phyloP scores from a whole-genome alignment of 2,797 vertebrate genomes.

The Chelon labrosus region DNA sequence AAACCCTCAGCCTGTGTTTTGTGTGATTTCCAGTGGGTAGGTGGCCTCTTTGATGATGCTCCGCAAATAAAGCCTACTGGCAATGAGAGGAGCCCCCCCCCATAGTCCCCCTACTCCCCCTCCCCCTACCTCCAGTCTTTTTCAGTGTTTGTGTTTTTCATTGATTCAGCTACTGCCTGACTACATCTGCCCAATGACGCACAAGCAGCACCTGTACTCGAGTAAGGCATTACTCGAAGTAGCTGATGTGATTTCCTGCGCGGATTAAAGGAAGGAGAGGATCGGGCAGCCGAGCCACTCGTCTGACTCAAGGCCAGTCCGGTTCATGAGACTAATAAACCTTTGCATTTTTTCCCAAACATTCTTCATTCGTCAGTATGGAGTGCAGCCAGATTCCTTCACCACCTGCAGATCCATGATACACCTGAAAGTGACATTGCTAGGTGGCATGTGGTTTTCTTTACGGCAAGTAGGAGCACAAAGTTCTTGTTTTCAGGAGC shows the following conservation, averaged over 20 bases:
- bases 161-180: constrained; percentile 20
- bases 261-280: background rate
- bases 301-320: background rate
- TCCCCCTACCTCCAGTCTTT: background rate
- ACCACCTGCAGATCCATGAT: background rate
- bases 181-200: constrained; percentile 17
- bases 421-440: background rate
- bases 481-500: background rate
- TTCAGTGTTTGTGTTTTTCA: constrained; percentile 22
- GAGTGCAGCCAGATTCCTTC: background rate
- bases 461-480: too few species aligned
- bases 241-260: constrained; percentile 10
- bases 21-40: constrained; percentile 67
- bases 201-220: constrained; percentile 13
- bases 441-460: background rate
- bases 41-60: constrained; percentile 70
- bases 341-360: background rate
- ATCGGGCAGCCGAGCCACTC: background rate
- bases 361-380: background rate
- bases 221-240: background rate
- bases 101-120: too few species aligned
- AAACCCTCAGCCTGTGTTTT: constrained; percentile 67
- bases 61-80: constrained; percentile 49
- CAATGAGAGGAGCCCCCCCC: constrained; percentile 23
- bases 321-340: background rate